Base-by-base conservation (phyloP, 2,888 invertebrate species). In the Amphipyra berbera region DNA sequence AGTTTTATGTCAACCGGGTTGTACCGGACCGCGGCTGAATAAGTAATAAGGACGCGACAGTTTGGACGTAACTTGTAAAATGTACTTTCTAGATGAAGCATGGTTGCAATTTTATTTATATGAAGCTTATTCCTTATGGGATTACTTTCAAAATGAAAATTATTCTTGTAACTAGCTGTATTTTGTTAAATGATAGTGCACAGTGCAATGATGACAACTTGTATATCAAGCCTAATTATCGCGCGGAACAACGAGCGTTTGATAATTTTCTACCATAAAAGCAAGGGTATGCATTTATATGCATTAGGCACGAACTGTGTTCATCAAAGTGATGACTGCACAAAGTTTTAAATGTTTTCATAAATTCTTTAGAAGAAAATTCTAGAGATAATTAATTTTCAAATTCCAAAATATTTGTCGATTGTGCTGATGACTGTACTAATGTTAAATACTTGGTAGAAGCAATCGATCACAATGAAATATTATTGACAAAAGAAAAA, bases 31-130 rank as follows among this genome's bases (percentile, higher is more conserved):
- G 12, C 59, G 45, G 50, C 35, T 60, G 59, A 62, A 77, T 77
- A 62, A 67, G 35, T 74, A 62, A 74, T 64, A 50, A 48, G 54
- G 42, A 66, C 40, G 63, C 58, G 54, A 64, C 67, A 57, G 53
- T 67, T 56, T 30, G 45, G 47, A 68, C 58, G 45, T 54, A 64
- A 74, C 71, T 61, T 66, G 68, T 68, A 72, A 77, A 68, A 63
- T 71, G 42, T 76, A 66, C 40, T 47, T 41, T 44, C 38, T 35
- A 27, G 21, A 47, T 53, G 61, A 21, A 53, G 40, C 38, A 52
- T 38, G 38, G 52, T 61, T 58, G 50, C 46, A 46, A 58, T 62
- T 69, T 58, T 55, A 61, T 56, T 47, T 70, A 10, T 12, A 15
- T 48, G 10, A 7, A 21, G n/a, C 4, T 21, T 6, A 38, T n/a